Percentiles rank a stretch among this genome's conserved stretches.
phyloP scores from a whole-genome alignment of 2,888 invertebrate species.

The Meghimatium bilineatum region DNA sequence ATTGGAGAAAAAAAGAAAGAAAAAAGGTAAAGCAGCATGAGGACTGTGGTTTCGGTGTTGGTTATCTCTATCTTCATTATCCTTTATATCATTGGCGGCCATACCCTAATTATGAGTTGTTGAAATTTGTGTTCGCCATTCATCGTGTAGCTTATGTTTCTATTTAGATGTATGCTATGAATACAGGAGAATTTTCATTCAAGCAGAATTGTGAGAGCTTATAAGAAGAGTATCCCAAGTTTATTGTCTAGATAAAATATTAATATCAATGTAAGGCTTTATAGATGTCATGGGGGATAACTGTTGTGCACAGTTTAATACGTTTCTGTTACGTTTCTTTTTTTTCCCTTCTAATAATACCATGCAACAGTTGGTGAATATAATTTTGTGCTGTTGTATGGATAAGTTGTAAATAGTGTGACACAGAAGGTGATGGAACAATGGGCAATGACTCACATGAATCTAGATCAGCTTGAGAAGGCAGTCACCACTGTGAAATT shows the following conservation, averaged over 20 bases:
- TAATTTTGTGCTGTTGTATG: not conserved
- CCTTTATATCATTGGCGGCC: too few relatives aligned
- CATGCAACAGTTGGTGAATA: constrained; percentile 1
- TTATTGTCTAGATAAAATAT: constrained; percentile 2
- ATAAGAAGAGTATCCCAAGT: not conserved
- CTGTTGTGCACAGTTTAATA: not conserved
- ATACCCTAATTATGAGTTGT: too few relatives aligned
- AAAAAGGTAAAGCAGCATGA: too few relatives aligned
- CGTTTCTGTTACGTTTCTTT: not conserved
- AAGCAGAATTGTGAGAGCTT: not conserved
- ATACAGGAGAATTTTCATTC: not conserved
- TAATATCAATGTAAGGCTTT: not conserved
- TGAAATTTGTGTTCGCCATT: too few relatives aligned
- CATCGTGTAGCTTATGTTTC: too few relatives aligned
- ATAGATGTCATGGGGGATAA: not conserved
- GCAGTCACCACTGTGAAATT: not conserved
- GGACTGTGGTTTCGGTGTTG: too few relatives aligned
- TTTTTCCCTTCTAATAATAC: not conserved
- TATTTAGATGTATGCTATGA: not conserved
- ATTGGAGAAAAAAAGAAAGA: too few relatives aligned
- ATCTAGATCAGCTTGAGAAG: not conserved
- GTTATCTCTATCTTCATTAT: too few relatives aligned
- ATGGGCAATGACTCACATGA: not conserved
- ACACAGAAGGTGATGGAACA: not conserved
- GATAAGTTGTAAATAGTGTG: not conserved